Base-by-base conservation (phyloP, 2,888 invertebrate genomes). In the Blastobasis adustella region DNA sequence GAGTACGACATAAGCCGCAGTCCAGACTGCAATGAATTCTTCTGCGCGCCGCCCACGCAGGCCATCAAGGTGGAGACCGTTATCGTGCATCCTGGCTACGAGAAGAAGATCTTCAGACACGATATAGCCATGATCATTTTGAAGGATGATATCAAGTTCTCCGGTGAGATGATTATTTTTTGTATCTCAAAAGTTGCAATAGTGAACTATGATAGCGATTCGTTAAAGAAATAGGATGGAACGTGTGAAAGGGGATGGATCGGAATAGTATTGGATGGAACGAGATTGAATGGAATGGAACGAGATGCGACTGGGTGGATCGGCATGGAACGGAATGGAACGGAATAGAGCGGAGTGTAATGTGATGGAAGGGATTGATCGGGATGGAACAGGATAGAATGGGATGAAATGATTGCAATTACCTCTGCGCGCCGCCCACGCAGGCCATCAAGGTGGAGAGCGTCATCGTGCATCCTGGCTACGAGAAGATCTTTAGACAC, bases 401-500 rank as follows among this genome's bases (percentile, higher is more conserved):
- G 23, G 23, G 23, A 23, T 23, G 23, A 3, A 23, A 23, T 0
- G 95, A 95, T 71, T 95, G 95, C 68, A 93, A 91, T 49, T 91
- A 91, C 61, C 94, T 94, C 81, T 95, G 95, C 75, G 94, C 93
- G 0, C 91, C 92, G 0, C 91, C 93, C 1, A 90, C 91, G 0
- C 92, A 93, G 65, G 93, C 93, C 57, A 90, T 94, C 61, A 91
- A 92, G 58, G 92, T 95, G 49, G 93, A 93, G 59, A 93, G 92
- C 67, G 93, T 95, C 1, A 89, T 95, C 53, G 93, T 95, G 0
- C 94, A 95, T 79, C 94, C 95, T 0, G 92, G 92, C 42, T 95
- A 94, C 66, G 91, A 92, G 88, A 79, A 90, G 84, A 84, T 92
- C 79, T 89, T 91, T 78, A 79, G 89, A 47, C 92, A 94, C 65